Evolutionary conservation across 2,797 vertebrate genomes (phyloP).

Genomic region (Lacerta agilis): DNA sequence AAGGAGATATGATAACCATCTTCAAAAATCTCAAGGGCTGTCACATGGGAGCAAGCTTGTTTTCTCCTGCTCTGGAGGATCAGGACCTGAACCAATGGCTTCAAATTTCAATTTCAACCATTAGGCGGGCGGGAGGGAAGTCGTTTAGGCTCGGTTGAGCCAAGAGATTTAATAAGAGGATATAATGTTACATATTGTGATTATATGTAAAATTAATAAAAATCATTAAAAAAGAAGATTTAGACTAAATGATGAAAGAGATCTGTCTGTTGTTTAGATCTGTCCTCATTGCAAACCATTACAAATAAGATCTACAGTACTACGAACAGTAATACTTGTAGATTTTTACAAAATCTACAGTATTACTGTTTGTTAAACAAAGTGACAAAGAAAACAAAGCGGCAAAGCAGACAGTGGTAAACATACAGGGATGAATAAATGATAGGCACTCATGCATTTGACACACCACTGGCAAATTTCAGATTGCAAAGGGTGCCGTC

Average conservation of each 20-base stretch:
- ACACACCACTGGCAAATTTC: not conserved
- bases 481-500: not conserved
- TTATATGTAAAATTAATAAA: no score
- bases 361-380: not conserved
- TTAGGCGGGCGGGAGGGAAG: no score
- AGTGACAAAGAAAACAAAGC: not conserved
- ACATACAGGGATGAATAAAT: not conserved
- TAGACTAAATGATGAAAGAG: not conserved
- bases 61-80: no score
- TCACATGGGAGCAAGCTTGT: no score
- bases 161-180: no score
- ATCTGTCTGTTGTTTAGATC: not conserved
- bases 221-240: not conserved
- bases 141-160: no score
- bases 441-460: not conserved
- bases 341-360: not conserved
- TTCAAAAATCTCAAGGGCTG: no score
- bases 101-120: no score
- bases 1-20: no score
- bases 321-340: no score
- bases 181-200: no score
- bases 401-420: not conserved
- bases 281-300: not conserved
- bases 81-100: no score
- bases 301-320: not conserved